Evolutionary conservation across 2,113 vertebrate genomes (phyloP).

Genomic region (Apistogramma diplotaenia): DNA sequence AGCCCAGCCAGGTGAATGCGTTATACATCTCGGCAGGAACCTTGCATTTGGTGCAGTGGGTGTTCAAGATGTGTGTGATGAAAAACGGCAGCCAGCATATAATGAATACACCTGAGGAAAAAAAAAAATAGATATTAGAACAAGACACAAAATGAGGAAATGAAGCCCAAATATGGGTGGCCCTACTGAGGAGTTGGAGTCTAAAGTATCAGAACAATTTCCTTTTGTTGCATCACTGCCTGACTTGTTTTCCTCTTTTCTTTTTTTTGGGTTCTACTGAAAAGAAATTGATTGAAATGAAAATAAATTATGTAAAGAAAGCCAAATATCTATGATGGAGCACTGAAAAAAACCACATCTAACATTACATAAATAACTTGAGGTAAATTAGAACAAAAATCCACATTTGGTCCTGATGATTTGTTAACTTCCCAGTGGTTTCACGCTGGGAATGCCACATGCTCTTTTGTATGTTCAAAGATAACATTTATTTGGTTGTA

Average conservation of each 20-base stretch:
- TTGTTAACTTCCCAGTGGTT: neutral
- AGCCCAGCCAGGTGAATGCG: conserved; percentile 97
- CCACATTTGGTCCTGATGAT: neutral
- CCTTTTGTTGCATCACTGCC: conserved; percentile 38
- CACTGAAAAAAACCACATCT: neutral
- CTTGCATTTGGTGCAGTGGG: conserved; percentile 89
- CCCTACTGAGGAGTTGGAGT: neutral
- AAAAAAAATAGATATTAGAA: conserved; percentile 8
- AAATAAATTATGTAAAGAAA: neutral
- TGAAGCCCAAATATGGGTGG: neutral
- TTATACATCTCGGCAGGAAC: conserved; percentile 93
- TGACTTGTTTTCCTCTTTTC: conserved; percentile 29
- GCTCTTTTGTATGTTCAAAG: neutral
- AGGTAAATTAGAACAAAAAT: neutral
- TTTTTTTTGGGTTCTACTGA: conserved; percentile 12
- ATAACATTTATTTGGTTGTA: neutral
- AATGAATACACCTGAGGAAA: conserved; percentile 91
- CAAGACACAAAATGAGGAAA: neutral
- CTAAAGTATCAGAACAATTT: conserved; percentile 10
- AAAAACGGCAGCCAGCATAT: conserved; percentile 99
- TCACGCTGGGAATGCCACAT: neutral
- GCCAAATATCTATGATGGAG: neutral
- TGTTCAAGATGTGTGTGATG: conserved; percentile 98
- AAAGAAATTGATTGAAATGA: neutral
- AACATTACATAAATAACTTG: neutral